Evolutionary conservation across 2,888 invertebrate species (phyloP), one percentile per base, ranked within the genome.

Genomic region (Ophion slaviceki): DNA sequence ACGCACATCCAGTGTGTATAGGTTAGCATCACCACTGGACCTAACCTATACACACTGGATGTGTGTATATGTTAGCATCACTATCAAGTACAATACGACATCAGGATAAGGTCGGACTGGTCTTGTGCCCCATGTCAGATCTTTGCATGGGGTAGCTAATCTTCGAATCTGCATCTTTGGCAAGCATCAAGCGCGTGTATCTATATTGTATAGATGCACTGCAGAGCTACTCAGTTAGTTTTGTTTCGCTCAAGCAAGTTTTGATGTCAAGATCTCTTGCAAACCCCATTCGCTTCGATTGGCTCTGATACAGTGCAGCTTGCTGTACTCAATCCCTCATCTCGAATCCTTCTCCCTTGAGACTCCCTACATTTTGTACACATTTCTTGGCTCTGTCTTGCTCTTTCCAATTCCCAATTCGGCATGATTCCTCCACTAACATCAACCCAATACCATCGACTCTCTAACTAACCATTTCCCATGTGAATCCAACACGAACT

Each of bases 201-300:
- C 7, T 40, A 40, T 7, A 40, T 40, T 40, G 40, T 8, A 40
- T 40, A 40, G 68, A 45, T 11, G 14, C n/a, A 14, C 14, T 20
- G 57, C 28, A 57, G 91, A 91, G 92, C 92, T 92, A 92, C 90
- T 92, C 90, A 91, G 91, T 91, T 92, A 92, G 92, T 92, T 92
- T 92, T 91, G 91, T 92, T 91, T 91, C 90, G 91, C 89, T 91
- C 88, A 89, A 89, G 90, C 91, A 92, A 92, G 92, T 57, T n/a
- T 92, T 92, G 91, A 91, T 90, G 89, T 89, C 90, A 88, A 88
- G 84, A 83, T 79, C 87, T 88, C 86, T 74, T 24, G 71, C 77
- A 72, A 71, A 82, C 71, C 57, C 87, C 83, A 92, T 92, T 74
- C 74, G 77, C 77, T 83, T 79, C 78, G 61, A 53, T 20, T 67